Conservation (phyloP, 2,797 vertebrate species). For the Microctenopoma steveboyesi region DNA sequence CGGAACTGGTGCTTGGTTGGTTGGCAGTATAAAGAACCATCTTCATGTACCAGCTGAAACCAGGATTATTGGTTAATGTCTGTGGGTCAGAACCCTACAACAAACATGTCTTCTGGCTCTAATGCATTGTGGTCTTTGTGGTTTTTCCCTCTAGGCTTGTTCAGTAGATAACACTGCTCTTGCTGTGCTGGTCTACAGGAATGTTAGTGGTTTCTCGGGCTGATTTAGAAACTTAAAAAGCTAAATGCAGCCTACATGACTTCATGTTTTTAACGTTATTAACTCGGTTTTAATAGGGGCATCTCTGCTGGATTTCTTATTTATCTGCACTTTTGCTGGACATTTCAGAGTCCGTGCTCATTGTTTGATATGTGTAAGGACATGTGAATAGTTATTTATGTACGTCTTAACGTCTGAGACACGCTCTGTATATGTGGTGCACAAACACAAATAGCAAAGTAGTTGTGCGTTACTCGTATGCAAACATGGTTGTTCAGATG, state of each 20-base stretch:
- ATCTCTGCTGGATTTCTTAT: conserved; percentile 3
- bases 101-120: not conserved
- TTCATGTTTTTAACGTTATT: not conserved
- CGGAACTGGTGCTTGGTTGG: not conserved
- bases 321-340: not conserved
- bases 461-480: not conserved
- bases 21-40: not conserved
- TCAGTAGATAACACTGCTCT: not conserved
- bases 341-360: conserved; percentile 2
- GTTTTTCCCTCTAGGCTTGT: not conserved
- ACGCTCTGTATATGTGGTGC: not conserved
- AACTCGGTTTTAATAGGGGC: not conserved
- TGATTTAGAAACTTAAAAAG: not conserved
- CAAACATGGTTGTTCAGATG: not conserved
- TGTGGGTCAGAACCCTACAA: not conserved
- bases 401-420: not conserved
- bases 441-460: not conserved
- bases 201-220: not conserved
- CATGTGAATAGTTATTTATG: conserved; percentile 20
- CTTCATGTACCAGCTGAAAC: not conserved
- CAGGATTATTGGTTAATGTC: conserved; percentile 5
- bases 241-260: not conserved
- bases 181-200: conserved; percentile 2
- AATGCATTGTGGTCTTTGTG: conserved; percentile 2
- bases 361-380: conserved; percentile 12